A percentile compares a stretch with the other conserved stretches of the same genome.
These are phyloP conservation scores for Chondrilla cf. caribensis DNA, from an alignment of 37 sponge, comb jelly and placozoan species.

Conservation along the genomic window DNA sequence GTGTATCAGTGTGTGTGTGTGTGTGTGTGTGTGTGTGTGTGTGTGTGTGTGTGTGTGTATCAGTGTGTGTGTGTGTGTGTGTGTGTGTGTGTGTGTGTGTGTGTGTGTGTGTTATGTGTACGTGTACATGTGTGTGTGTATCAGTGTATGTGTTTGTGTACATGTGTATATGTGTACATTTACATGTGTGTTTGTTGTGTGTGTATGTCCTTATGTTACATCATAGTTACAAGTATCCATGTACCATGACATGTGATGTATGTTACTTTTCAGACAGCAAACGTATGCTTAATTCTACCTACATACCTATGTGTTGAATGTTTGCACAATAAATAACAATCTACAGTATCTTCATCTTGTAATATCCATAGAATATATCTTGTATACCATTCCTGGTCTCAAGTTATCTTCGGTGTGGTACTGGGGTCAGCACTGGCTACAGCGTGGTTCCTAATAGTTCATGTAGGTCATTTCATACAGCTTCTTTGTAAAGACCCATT, in stretches of 20 bases:
- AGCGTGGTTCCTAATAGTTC: conserved; percentile 68
- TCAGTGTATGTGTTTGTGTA: too few species aligned
- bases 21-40: too few species aligned
- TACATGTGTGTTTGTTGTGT: neutral
- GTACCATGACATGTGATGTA: too few species aligned
- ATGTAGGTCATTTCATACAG: conserved; percentile 20
- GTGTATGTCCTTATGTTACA: neutral
- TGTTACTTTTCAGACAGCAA: too few species aligned
- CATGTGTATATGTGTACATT: too few species aligned
- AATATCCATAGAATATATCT: conserved; percentile 72
- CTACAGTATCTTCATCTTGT: neutral
- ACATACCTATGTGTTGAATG: too few species aligned
- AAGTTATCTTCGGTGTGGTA: conserved; percentile 48
- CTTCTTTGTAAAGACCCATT: neutral
- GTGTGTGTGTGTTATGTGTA: too few species aligned
- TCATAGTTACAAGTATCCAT: neutral
- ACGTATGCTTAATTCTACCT: too few species aligned
- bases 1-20: too few species aligned
- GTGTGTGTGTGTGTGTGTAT: too few species aligned
- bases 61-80: neutral
- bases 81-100: conserved; percentile 21
- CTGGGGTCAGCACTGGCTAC: conserved; percentile 30
- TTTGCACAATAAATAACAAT: too few species aligned
- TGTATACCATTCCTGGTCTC: conserved; percentile 56
- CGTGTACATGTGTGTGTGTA: too few species aligned